These are phyloP conservation scores for Aphodius granarius DNA, from an alignment of 2,888 invertebrate species.

Conservation along the genomic window DNA sequence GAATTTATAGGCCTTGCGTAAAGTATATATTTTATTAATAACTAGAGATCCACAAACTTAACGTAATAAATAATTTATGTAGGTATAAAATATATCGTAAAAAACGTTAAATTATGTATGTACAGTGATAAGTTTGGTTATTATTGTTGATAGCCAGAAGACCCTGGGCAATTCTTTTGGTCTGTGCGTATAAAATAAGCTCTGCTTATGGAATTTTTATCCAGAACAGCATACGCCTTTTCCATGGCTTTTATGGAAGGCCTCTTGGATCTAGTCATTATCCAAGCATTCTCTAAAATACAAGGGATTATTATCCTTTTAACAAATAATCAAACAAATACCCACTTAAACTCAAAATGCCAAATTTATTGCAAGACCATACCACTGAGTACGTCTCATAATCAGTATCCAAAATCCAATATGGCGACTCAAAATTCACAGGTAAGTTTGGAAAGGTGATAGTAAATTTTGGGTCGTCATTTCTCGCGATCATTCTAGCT, in stretches of 20 bases:
- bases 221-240: conserved; percentile 61
- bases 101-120: conserved; percentile 14
- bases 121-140: conserved; percentile 7
- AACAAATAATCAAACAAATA: too few species aligned
- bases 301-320: background rate
- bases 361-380: conserved; percentile 58
- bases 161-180: conserved; percentile 53
- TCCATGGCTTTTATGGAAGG: conserved; percentile 61
- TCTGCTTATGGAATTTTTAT: conserved; percentile 61
- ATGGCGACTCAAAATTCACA: conserved; percentile 58
- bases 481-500: conserved; percentile 56
- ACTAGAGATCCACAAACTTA: background rate
- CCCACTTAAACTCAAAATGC: conserved; percentile 30
- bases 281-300: conserved; percentile 57
- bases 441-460: conserved; percentile 64
- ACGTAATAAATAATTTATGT: background rate
- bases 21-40: background rate
- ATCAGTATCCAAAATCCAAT: conserved; percentile 68
- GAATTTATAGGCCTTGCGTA: background rate
- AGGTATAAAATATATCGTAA: too few species aligned
- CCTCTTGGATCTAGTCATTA: conserved; percentile 63
- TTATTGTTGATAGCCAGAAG: conserved; percentile 3
- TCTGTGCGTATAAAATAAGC: conserved; percentile 64
- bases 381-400: conserved; percentile 64
- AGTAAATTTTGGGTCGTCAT: conserved; percentile 62